Conservation (phyloP, 1,140 invertebrate genomes). For the Drosophila watanabei region DNA sequence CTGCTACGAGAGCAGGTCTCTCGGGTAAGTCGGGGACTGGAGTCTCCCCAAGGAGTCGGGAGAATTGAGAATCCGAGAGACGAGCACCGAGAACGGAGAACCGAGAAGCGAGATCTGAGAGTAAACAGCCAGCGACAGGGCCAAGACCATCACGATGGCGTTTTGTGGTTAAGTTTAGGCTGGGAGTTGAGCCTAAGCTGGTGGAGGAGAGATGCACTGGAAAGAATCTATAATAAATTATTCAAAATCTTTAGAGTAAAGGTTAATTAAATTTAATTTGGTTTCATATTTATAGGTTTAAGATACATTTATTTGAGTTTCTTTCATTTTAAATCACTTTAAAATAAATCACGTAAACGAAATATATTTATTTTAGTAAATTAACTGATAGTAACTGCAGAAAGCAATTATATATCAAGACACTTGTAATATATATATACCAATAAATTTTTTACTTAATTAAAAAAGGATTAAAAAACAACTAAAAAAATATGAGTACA, state of each 20-base stretch:
- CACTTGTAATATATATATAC: too few species aligned
- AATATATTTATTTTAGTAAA: neutral
- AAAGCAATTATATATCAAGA: too few species aligned
- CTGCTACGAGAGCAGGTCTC: conserved; percentile 56
- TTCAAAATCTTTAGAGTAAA: neutral
- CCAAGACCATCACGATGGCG: conserved; percentile 61
- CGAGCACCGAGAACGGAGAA: conserved; percentile 13
- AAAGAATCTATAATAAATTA: neutral
- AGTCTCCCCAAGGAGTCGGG: conserved; percentile 17
- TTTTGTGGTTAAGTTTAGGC: conserved; percentile 69
- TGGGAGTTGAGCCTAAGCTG: conserved; percentile 18
- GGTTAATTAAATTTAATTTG: neutral
- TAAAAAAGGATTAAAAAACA: too few species aligned
- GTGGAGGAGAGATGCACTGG: neutral
- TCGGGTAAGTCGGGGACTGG: conserved; percentile 6
- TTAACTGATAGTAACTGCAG: neutral
- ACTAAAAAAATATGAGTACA: too few species aligned
- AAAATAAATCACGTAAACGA: neutral
- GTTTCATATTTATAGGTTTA: neutral
- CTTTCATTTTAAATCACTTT: neutral
- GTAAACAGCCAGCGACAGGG: conserved; percentile 54
- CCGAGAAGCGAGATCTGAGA: conserved; percentile 16
- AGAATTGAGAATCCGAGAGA: conserved; percentile 14
- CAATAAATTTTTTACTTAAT: too few species aligned
- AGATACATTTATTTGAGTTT: neutral